Conservation (phyloP, 2,797 vertebrate species). For the Cheirogaleus major region DNA sequence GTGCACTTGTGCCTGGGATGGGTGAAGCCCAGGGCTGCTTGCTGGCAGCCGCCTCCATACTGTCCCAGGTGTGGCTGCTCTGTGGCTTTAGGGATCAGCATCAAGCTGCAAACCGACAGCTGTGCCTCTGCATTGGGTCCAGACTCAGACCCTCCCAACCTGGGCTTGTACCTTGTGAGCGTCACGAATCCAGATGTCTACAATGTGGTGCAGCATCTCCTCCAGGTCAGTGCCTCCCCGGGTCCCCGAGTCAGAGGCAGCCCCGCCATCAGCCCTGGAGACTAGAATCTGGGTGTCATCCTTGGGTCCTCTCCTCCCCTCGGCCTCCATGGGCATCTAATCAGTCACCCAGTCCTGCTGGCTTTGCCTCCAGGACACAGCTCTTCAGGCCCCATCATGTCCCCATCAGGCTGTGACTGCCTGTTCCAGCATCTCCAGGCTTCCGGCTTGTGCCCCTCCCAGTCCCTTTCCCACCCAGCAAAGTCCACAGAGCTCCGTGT, state of each 20-base stretch:
- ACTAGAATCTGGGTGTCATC: not conserved
- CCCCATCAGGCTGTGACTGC: not conserved
- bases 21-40: not conserved
- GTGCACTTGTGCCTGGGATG: not conserved
- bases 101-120: not conserved
- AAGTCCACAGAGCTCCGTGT: not conserved
- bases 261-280: not conserved
- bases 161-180: not conserved
- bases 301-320: not conserved
- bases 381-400: not conserved
- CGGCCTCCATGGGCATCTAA: not conserved
- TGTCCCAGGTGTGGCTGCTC: not conserved
- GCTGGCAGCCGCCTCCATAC: not conserved
- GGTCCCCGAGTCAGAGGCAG: not conserved
- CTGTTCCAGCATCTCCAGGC: not conserved
- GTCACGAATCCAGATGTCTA: not conserved
- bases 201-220: rapidly evolving
- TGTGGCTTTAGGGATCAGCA: not conserved
- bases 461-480: not conserved
- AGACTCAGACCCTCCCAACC: not conserved
- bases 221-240: not conserved
- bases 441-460: not conserved
- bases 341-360: not conserved
- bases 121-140: not conserved
- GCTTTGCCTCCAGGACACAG: not conserved